These are phyloP conservation scores for Rhopalosiphum maidis DNA, from an alignment of 1,140 invertebrate species.

Conservation along the genomic window DNA sequence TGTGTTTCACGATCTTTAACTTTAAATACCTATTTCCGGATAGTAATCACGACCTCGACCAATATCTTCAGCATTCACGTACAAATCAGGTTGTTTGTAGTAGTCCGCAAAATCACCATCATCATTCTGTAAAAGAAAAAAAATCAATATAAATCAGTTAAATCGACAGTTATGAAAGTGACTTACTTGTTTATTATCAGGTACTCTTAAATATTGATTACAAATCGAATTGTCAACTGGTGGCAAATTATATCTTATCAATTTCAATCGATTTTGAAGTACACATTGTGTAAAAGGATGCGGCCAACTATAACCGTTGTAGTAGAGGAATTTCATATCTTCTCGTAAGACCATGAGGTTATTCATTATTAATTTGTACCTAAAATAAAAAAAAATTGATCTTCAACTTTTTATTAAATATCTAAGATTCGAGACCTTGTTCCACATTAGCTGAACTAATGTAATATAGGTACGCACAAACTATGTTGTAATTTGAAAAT, in stretches of 20 bases:
- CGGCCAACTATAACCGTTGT: slow-evolving; percentile 19
- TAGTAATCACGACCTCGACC: background rate
- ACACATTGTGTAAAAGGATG: slow-evolving; percentile 50
- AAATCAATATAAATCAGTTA: background rate
- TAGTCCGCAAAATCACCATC: background rate
- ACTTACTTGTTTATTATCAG: background rate
- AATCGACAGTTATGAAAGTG: background rate
- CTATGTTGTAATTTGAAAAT: background rate
- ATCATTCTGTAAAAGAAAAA: background rate
- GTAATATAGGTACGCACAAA: background rate
- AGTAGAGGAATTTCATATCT: slow-evolving; percentile 29
- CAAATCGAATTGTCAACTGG: slow-evolving; percentile 30
- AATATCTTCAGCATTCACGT: background rate
- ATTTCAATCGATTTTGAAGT: slow-evolving; percentile 39
- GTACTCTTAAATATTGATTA: background rate
- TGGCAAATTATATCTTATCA: background rate
- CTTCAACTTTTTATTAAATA: background rate
- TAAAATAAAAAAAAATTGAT: background rate
- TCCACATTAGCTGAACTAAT: background rate
- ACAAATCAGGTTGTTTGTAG: slow-evolving; percentile 21
- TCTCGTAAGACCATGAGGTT: slow-evolving; percentile 3
- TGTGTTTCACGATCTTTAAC: background rate
- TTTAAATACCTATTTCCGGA: slow-evolving; percentile 18
- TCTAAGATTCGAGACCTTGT: background rate
- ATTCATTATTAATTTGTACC: slow-evolving; percentile 29